Evolutionary conservation across 2,888 invertebrate species (phyloP), one percentile per base, ranked within the genome.

Genomic region (Perdita meconis): DNA sequence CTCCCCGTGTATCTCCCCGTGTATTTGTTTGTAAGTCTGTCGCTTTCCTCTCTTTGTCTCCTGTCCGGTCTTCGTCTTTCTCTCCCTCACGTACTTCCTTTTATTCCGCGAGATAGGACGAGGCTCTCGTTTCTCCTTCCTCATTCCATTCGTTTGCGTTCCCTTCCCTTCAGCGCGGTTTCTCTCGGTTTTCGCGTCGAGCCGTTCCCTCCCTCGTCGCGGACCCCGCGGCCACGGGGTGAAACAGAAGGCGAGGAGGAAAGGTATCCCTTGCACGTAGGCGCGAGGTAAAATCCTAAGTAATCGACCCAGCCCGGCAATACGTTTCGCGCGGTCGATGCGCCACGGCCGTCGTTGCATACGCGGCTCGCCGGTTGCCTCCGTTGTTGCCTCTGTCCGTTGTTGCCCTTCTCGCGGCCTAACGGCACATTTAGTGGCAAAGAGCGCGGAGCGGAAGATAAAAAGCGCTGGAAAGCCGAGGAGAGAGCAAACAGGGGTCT

Each of bases 131-230:
- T 61, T 82, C 82, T 81, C 83, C 84, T 87, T 89, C 85, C 86
- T 88, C 85, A 84, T 87, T 89, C 83, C 86, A 70, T 77, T 80
- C 78, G 78, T 72, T 82, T 83, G 78, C 81, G 86, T 81, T 59
- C 42, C 34, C 38, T 42, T 51, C 40, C 40, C 53, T 24, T 73
- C 64, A 24, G 13, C 30, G 53, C 61, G 24, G 68, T 50, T 65
- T 44, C 74, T 47, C 69, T 30, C 55, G 34, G 47, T 61, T 60
- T 53, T 66, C 67, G 57, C 63, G 55, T 38, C 4, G 57, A 55
- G 22, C 30, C 22, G 13, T 16, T n/a, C 26, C 12, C 19, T n/a
- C 30, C 6, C 30, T n/a, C n/a, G n/a, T n/a, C n/a, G 12, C 24
- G 16, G 3, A 13, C 2, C 19, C 47, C 34, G 8, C 6, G 22